Conservation (phyloP, 2,797 vertebrate species). For the Argya squamiceps region DNA sequence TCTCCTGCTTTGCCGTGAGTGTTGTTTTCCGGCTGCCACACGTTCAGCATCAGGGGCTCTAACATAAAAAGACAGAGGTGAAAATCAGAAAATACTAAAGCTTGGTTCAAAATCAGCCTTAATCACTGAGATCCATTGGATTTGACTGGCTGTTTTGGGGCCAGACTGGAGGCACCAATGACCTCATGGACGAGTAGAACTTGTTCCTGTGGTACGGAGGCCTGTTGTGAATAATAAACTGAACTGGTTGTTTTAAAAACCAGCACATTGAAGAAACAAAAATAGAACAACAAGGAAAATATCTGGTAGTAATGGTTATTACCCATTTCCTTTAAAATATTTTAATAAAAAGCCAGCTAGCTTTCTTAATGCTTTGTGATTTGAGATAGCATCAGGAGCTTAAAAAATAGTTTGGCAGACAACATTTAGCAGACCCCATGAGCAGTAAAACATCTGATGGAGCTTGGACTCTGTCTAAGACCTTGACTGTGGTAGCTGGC, state of each 20-base stretch:
- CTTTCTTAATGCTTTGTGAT: not conserved
- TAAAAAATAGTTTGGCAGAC: not conserved
- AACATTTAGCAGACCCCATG: not conserved
- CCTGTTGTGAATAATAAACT: not conserved
- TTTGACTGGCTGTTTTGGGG: not conserved
- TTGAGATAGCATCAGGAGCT: not conserved
- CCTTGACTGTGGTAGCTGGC: not conserved
- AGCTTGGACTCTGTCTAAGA: not conserved
- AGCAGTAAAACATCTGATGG: not conserved
- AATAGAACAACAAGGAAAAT: not conserved
- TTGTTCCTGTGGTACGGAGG: not conserved
- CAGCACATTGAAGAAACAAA: not conserved
- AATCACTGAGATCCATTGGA: not conserved
- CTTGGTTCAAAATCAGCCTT: not conserved
- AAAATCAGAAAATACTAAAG: not conserved
- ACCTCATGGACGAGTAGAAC: not conserved
- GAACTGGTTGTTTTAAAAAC: not conserved
- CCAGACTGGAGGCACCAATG: not conserved
- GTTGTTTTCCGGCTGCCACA: not conserved
- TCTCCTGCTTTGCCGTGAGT: not conserved
- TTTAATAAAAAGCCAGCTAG: not conserved
- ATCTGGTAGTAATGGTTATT: not conserved
- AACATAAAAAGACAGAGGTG: not conserved
- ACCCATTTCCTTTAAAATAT: not conserved
- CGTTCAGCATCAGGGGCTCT: accelerated